phyloP scores from a whole-genome alignment of 2,888 invertebrate species.

The Anorthoa munda region DNA sequence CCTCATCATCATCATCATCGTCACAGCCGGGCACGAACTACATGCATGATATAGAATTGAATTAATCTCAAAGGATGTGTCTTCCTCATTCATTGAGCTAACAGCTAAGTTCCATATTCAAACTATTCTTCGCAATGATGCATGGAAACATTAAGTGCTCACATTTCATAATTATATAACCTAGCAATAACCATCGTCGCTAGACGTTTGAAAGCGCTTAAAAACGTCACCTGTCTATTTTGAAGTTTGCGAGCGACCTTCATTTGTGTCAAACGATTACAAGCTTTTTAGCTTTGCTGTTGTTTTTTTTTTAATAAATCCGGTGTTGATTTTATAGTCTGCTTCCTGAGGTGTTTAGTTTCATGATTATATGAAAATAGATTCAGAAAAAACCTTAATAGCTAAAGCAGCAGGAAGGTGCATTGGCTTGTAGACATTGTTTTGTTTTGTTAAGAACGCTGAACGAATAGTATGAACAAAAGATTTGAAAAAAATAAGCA shows the following conservation, averaged over 20 bases:
- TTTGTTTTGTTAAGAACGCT: constrained; percentile 16
- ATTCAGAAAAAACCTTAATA: background rate
- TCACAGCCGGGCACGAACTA: constrained; percentile 14
- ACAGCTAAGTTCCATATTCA: background rate
- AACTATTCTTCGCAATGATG: background rate
- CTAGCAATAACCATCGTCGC: constrained; percentile 19
- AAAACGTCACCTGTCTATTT: constrained; percentile 60
- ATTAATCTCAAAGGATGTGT: constrained; percentile 32
- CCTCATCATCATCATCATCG: constrained; percentile 23
- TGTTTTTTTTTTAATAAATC: constrained; percentile 25
- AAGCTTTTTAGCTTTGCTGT: constrained; percentile 37
- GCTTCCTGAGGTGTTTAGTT: constrained; percentile 45
- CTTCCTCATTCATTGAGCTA: constrained; percentile 16
- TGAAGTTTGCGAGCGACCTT: constrained; percentile 58
- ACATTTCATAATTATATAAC: constrained; percentile 30
- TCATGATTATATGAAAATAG: constrained; percentile 12
- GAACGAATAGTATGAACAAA: background rate
- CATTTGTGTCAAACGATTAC: constrained; percentile 42
- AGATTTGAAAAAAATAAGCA: constrained; percentile 35
- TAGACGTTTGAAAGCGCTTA: constrained; percentile 42
- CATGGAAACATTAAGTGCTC: background rate
- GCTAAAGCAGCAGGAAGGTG: background rate
- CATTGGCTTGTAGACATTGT: background rate
- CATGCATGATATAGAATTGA: constrained; percentile 28
- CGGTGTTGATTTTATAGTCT: constrained; percentile 20